Evolutionary conservation across 2,113 vertebrate species (phyloP), one percentile per base, ranked within the genome.

Genomic region (Melanerpes aurifrons): DNA sequence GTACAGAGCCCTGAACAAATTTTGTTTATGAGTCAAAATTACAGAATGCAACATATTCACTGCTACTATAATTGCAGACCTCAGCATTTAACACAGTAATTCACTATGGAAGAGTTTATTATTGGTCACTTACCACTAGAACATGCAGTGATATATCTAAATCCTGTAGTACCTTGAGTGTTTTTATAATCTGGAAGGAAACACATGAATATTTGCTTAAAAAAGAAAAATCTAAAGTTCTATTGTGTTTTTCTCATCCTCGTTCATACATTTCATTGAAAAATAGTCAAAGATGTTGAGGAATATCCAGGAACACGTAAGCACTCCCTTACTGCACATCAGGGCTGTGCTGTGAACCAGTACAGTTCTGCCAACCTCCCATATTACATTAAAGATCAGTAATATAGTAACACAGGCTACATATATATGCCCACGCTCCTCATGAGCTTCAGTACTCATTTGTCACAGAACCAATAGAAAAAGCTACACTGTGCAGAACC

Each of bases 131-230:
- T 97, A 99, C 98, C 91, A 96, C 90, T 87, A 99, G 97, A 96
- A 98, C 93, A 68, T 98, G 98, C 83, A 98, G 88, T 0, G 98
- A 98, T 48, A 99, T 96, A 93, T 98, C 96, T 95, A 99, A 96
- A 87, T 97, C 95, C 90, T 98, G 97, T 35, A 99, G 97, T 92
- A 96, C 96, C 81, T 98, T 97, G 83, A 99, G 96, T 68, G 93
- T 95, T 92, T 98, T 98, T 68, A 98, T 88, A 92, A 99, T 97
- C 98, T 99, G 87, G 17, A 98, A 95, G 22, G 69, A 92, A 96
- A 94, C 15, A 88, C 11, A 57, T 78, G 48, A 25, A 10, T 59
- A 28, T 75, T 29, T 71, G 26, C 67, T 82, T 68, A 21, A 21
- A 58, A 58, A 79, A 3, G 90, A 71, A 43, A 19, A 77, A 19